These are phyloP conservation scores for Schizopygopsis malacanthus DNA, from an alignment of 2,797 vertebrate species.

Conservation along the genomic window DNA sequence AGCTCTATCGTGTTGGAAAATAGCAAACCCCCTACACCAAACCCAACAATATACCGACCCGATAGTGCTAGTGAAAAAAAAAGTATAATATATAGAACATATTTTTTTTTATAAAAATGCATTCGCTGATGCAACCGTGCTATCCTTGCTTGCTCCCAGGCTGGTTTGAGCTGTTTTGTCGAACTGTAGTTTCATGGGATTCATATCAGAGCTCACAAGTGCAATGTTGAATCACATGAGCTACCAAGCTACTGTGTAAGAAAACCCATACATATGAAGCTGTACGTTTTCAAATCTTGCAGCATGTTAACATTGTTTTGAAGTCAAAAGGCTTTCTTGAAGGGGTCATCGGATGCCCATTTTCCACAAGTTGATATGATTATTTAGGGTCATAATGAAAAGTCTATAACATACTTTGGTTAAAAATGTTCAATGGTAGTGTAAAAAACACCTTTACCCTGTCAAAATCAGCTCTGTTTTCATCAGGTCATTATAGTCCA, in stretches of 20 bases:
- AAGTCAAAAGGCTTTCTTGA: neutral
- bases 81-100: too few species aligned
- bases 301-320: neutral
- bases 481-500: too few species aligned
- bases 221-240: neutral
- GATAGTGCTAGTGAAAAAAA: neutral
- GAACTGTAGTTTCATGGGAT: neutral
- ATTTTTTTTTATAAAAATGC: neutral
- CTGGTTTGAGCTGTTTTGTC: neutral
- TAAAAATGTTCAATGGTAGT: too few species aligned
- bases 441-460: too few species aligned
- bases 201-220: neutral
- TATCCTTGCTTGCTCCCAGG: neutral
- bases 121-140: neutral
- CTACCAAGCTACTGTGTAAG: neutral
- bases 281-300: neutral
- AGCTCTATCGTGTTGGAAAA: too few species aligned
- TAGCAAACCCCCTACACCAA: too few species aligned
- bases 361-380: too few species aligned
- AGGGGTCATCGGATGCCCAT: too few species aligned
- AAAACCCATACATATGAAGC: neutral
- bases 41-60: neutral
- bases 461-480: too few species aligned
- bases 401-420: too few species aligned
- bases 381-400: too few species aligned